phyloP scores from a whole-genome alignment of 92 coral and sea anemone genomes.

The Zoanthus gigantus region DNA sequence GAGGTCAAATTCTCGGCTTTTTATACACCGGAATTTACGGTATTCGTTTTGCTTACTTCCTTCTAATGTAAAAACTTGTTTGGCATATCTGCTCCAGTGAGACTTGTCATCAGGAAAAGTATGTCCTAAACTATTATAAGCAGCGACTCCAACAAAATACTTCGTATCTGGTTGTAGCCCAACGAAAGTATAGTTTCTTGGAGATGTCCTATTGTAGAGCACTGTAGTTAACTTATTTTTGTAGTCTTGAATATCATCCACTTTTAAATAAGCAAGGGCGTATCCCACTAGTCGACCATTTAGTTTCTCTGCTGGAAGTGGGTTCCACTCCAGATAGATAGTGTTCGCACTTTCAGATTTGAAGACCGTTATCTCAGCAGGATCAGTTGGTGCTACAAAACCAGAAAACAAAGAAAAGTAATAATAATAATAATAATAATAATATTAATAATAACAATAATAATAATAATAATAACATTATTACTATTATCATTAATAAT shows the following conservation, averaged over 20 bases:
- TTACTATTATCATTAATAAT: no score
- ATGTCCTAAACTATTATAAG: constrained; percentile 15
- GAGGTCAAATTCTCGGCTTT: no score
- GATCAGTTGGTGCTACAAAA: constrained; percentile 21
- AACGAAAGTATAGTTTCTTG: constrained; percentile 7
- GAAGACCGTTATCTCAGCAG: neutral
- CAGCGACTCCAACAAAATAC: constrained; percentile 24
- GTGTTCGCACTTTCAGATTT: constrained; percentile 7
- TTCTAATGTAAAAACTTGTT: neutral
- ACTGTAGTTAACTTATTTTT: neutral
- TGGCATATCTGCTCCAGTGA: neutral
- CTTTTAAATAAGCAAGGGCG: neutral
- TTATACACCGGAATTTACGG: no score
- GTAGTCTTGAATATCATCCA: neutral
- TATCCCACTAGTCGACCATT: constrained; percentile 25
- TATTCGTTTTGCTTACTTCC: neutral
- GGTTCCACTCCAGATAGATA: constrained; percentile 20
- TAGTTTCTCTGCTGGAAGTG: constrained; percentile 1
- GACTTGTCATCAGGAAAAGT: neutral
- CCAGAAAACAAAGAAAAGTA: neutral
- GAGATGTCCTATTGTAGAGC: neutral
- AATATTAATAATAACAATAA: no score
- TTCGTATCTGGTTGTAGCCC: constrained; percentile 18
- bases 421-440: no score
- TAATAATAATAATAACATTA: no score